Evolutionary conservation across 2,888 invertebrate genomes (phyloP), one percentile per base, ranked within the genome.

Genomic region (Polia nebulosa): DNA sequence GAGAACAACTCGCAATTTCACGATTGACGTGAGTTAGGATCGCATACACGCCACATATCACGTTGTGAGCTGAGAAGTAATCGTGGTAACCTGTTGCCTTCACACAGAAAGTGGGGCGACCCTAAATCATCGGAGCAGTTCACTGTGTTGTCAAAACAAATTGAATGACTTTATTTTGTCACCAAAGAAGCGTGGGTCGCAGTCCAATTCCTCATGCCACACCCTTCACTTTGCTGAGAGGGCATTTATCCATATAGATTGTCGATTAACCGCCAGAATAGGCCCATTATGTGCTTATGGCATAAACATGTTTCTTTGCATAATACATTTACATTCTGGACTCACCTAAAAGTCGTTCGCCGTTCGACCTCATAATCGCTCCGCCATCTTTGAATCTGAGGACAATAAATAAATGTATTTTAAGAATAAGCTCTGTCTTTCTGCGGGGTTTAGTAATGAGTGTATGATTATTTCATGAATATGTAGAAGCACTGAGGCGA

Each of bases 351-450:
- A 89, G 83, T 86, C 75, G 88, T 86, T 88, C 85, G 85, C 83
- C 75, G 85, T 84, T 81, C 85, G 84, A 84, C 86, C 89, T 94
- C 94, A 94, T 94, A 93, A 94, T 90, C 91, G 90, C 84, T 80
- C 83, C 86, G 89, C 88, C 94, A 94, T 94, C 83, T 86, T 91
- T 85, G 82, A 85, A 93, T 91, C 95, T 95, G 95, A 52, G 84
- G 90, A 89, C 85, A 94, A 89, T 86, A 85, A 87, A 82, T 74
- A 79, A 68, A 81, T 63, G 62, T 72, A 80, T 58, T 80, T 80
- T 79, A 68, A 74, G 66, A 68, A 75, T 66, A 39, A 44, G 57
- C 22, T 62, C 51, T 60, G 25, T 65, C 53, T 68, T 61, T 55
- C 15, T 53, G 36, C 20, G n/a, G 9, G 8, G 57, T n/a, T 67